These are phyloP conservation scores for Agriopis leucophaearia DNA, from an alignment of 2,888 invertebrate genomes.

Conservation along the genomic window DNA sequence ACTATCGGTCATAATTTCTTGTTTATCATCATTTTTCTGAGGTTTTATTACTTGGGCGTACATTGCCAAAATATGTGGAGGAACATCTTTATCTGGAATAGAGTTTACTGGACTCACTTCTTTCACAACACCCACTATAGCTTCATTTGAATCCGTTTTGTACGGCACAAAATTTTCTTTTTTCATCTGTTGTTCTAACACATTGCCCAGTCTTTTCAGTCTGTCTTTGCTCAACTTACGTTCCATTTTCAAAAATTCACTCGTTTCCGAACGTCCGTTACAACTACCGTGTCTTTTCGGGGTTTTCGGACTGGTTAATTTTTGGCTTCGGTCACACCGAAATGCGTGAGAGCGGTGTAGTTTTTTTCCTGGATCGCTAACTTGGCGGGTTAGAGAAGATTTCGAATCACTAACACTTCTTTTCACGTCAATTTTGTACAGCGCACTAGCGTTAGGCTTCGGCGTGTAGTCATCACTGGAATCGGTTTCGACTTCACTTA, in stretches of 20 bases:
- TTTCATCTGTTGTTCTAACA: slow-evolving; percentile 78
- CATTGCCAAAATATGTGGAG: slow-evolving; percentile 79
- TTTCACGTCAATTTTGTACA: slow-evolving; percentile 73
- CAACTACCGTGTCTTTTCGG: slow-evolving; percentile 76
- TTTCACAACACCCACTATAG: slow-evolving; percentile 49
- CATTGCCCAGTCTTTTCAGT: slow-evolving; percentile 71
- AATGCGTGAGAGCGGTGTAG: slow-evolving; percentile 87
- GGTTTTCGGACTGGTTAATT: slow-evolving; percentile 64
- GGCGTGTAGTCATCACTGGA: slow-evolving; percentile 54
- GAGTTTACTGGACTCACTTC: slow-evolving; percentile 56
- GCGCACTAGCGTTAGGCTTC: slow-evolving; percentile 73
- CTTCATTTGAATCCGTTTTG: slow-evolving; percentile 18
- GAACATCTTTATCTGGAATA: slow-evolving; percentile 74
- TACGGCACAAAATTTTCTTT: slow-evolving; percentile 72
- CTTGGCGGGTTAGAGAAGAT: slow-evolving; percentile 72
- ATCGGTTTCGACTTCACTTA: slow-evolving; percentile 52
- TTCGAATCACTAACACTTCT: slow-evolving; percentile 65
- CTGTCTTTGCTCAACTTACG: slow-evolving; percentile 75
- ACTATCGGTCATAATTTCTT: slow-evolving; percentile 80
- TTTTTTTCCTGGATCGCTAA: slow-evolving; percentile 84
- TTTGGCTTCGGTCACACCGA: slow-evolving; percentile 82
- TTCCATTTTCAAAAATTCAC: slow-evolving; percentile 65
- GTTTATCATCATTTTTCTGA: slow-evolving; percentile 67
- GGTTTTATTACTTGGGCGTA: slow-evolving; percentile 79
- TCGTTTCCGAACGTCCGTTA: slow-evolving; percentile 73